Percentiles rank a stretch among this genome's conserved stretches.
Conservation (phyloP, 1,140 invertebrate genomes). For the Drosophila pandora region DNA sequence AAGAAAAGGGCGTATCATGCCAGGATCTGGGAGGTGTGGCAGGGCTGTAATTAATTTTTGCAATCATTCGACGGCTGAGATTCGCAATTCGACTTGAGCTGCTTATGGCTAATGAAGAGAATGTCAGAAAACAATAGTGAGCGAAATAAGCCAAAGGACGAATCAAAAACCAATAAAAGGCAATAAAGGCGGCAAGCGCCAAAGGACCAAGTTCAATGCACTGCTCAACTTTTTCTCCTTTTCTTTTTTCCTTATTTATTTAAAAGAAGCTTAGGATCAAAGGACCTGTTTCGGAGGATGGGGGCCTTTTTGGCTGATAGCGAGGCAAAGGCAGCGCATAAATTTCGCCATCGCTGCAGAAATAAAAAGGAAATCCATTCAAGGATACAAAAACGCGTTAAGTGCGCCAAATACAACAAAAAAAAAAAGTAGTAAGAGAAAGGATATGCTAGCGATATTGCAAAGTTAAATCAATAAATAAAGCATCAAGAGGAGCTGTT, state of each 20-base stretch:
- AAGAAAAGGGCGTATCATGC: slow-evolving; percentile 67
- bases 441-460: slow-evolving; percentile 69
- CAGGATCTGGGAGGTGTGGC: slow-evolving; percentile 19
- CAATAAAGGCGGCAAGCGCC: slow-evolving; percentile 50
- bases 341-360: slow-evolving; percentile 69
- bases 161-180: slow-evolving; percentile 81
- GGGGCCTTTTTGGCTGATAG: slow-evolving; percentile 25
- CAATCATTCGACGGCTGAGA: slow-evolving; percentile 49
- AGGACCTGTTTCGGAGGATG: background rate
- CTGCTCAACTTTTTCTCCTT: slow-evolving; percentile 32
- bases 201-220: slow-evolving; percentile 61
- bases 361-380: slow-evolving; percentile 71
- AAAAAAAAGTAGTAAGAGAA: slow-evolving; percentile 30
- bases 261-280: slow-evolving; percentile 73
- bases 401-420: slow-evolving; percentile 63
- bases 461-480: slow-evolving; percentile 83
- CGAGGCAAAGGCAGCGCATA: slow-evolving; percentile 50
- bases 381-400: slow-evolving; percentile 67
- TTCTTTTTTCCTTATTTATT: slow-evolving; percentile 68
- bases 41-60: slow-evolving; percentile 73
- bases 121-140: slow-evolving; percentile 23
- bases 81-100: slow-evolving; percentile 70
- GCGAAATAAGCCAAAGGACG: slow-evolving; percentile 46
- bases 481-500: slow-evolving; percentile 59
- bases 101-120: slow-evolving; percentile 69